phyloP scores from a whole-genome alignment of 1,140 invertebrate genomes.

The Anadara kagoshimensis region DNA sequence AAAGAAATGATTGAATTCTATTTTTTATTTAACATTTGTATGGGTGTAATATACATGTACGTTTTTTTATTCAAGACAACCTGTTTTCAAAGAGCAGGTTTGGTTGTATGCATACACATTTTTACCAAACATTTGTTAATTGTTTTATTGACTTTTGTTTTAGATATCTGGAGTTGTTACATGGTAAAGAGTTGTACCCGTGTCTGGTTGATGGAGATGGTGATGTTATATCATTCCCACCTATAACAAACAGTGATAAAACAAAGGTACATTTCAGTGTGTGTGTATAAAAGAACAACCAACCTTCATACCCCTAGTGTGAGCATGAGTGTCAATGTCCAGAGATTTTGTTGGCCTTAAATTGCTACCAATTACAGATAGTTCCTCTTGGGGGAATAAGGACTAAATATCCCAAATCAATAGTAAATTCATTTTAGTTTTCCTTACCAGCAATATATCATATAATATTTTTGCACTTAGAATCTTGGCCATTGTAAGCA shows the following conservation, averaged over 20 bases:
- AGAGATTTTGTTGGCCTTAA: not conserved
- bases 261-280: constrained; percentile 79
- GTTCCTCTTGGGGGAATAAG: not conserved
- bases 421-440: no score
- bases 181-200: constrained; percentile 83
- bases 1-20: no score
- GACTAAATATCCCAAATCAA: no score
- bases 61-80: no score
- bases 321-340: not conserved
- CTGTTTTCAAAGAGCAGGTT: no score
- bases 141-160: constrained; percentile 24
- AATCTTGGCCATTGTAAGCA: no score
- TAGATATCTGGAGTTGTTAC: constrained; percentile 84
- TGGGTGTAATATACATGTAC: no score
- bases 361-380: not conserved
- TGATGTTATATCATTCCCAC: constrained; percentile 86
- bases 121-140: not conserved
- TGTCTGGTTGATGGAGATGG: constrained; percentile 80
- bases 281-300: no score
- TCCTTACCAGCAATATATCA: no score
- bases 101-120: not conserved
- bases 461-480: no score
- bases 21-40: no score
- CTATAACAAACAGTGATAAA: constrained; percentile 86
- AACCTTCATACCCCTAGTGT: not conserved